These are phyloP conservation scores for Engraulis encrasicolus DNA, from an alignment of 2,113 vertebrate genomes.

Conservation along the genomic window DNA sequence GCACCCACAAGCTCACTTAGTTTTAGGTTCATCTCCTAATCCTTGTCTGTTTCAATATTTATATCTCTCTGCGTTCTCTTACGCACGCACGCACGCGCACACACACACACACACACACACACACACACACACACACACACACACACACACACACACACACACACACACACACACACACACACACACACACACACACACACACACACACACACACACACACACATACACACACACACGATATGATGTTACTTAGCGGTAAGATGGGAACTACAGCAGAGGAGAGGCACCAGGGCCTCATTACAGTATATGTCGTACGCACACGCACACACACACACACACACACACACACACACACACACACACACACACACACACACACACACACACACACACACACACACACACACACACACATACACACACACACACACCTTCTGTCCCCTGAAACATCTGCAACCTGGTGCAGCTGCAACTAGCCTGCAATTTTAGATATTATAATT, in stretches of 20 bases:
- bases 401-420: not conserved
- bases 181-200: too few relatives aligned
- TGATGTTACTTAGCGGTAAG: not conserved
- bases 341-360: not conserved
- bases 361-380: not conserved
- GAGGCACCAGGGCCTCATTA: not conserved
- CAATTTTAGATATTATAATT: too few relatives aligned
- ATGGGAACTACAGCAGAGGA: not conserved
- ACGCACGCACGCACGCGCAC: too few relatives aligned
- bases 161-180: too few relatives aligned
- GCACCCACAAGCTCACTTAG: not conserved
- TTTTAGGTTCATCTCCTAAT: not conserved
- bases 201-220: too few relatives aligned
- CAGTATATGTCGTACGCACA: not conserved
- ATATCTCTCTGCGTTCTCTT: not conserved
- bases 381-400: not conserved
- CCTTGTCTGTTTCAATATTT: not conserved
- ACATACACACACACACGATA: too few relatives aligned
- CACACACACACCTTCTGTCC: not conserved
- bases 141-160: too few relatives aligned
- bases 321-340: not conserved
- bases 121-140: too few relatives aligned
- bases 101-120: too few relatives aligned
- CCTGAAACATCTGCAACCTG: not conserved
- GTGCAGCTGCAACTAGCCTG: not conserved